Evolutionary conservation across 2,888 invertebrate species (phyloP), one percentile per base, ranked within the genome.

Genomic region (Oxyteleia sp.): DNA sequence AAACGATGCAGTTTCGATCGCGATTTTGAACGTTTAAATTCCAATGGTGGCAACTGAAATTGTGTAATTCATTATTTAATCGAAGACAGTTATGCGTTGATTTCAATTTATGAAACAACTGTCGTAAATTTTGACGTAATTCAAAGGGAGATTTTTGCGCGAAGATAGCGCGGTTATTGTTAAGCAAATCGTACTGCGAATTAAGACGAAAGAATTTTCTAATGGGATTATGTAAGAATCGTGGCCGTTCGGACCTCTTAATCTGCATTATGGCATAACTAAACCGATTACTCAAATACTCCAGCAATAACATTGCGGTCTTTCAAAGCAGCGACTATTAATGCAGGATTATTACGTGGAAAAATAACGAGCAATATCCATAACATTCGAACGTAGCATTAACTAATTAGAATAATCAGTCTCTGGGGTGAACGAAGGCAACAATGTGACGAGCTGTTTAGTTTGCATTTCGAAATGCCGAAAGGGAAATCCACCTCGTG

Each of bases 181-280:
- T 47, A 43, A 18, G 55, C 43, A 74, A 74, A 74, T 64, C 26
- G 75, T 35, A 29, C 55, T 15, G 8, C 7, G 57, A 75, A 75
- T 69, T 64, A 53, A 75, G 81, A 69, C 63, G 63, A 57, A 75
- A 75, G 55, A 86, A 85, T 84, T 84, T 85, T 85, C 78, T 86
- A 88, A 87, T 89, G 69, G 83, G 80, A 87, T 87, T 88, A 86
- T 55, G 84, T 82, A 85, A 86, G 74, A 85, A 66, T 66, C 75
- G 71, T 66, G 80, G 55, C 78, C 63, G 57, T 76, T 35, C 61
- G 51, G 59, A 78, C 61, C 76, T 69, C 78, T 84, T 84, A 84
- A 88, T 87, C 83, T 85, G 79, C 85, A 85, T 85, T 75, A 74
- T 78, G 66, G 64, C 57, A 63, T 79, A 79, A 75, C 87, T 88